Base-by-base conservation (phyloP, 2,797 vertebrate genomes). In the Galagoides demidoff region DNA sequence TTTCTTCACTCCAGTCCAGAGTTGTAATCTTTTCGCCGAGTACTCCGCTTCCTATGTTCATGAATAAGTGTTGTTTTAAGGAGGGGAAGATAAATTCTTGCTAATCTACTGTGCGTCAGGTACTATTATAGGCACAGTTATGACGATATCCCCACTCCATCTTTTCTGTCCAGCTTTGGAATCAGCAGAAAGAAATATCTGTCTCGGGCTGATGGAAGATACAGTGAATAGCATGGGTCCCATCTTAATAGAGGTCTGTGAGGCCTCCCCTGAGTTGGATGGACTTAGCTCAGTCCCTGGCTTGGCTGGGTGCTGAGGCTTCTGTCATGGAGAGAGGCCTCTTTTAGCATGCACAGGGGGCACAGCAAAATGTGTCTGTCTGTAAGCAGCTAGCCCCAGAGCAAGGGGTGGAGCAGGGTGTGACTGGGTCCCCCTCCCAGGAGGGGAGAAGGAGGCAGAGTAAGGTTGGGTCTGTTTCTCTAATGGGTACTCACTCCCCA, bases 301-400 rank as follows among this genome's bases (percentile, higher is more conserved):
- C 63, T 27, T 7, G 29, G 43, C 73, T 12, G n/a, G 55, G n/a
- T 7, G 37, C n/a, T 3, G 5, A 8, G 2, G 13, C 37, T 20
- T 68, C 49, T 45, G 22, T 29, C 0, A 3, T 34, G 14, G 45
- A 25, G 68, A 9, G 39, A 5, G 52, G 39, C 39, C 61, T 52
- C 9, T 31, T 34, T 55, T 10, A 0, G 2, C 29, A 1, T 5
- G 0, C 0, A 1, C 3, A 1, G 39, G 61, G 86, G n/a, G 74
- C 7, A 7, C 29, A 64, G 29, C 10, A 2, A 20, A 25, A 20
- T 25, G 9, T 37, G 27, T 25, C 55, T 39, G 19, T 49, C 64
- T 66, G 52, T 5, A 4, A 27, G 64, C 57, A 34, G 55, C 3
- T 7, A 74, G 17, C 82, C 34, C 4, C 16, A 2, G 34, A 63